Conservation (phyloP, 2,113 vertebrate genomes). For the Crocuta crocuta region DNA sequence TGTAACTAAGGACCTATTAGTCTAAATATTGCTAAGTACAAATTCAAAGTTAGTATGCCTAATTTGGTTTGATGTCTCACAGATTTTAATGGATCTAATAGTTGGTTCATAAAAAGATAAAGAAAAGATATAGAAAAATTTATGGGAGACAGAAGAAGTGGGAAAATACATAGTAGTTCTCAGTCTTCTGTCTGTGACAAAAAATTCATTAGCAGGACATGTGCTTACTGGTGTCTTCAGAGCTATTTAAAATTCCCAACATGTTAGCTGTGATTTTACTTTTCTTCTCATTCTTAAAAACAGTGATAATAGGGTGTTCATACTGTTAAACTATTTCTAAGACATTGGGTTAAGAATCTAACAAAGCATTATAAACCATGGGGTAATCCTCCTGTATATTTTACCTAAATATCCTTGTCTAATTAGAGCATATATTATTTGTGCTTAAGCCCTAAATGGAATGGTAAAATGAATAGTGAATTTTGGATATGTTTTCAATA, state of each 20-base stretch:
- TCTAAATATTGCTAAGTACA: background rate
- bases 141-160: background rate
- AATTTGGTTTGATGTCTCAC: background rate
- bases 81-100: background rate
- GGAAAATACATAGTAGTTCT: background rate
- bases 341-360: background rate
- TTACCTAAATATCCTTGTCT: background rate
- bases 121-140: constrained; percentile 4
- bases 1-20: background rate
- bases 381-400: background rate
- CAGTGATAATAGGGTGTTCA: background rate
- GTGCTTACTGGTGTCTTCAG: background rate
- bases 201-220: background rate
- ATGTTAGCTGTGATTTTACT: background rate
- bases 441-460: background rate
- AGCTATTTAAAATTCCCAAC: constrained; percentile 24
- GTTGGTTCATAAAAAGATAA: background rate
- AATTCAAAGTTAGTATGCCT: background rate
- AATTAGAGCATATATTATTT: background rate
- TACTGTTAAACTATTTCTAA: background rate
- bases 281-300: constrained; percentile 30
- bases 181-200: background rate
- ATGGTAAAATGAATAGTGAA: background rate
- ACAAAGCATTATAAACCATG: background rate
- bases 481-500: background rate